Conservation (phyloP, 2,113 vertebrate species). For the Anseranas semipalmata region DNA sequence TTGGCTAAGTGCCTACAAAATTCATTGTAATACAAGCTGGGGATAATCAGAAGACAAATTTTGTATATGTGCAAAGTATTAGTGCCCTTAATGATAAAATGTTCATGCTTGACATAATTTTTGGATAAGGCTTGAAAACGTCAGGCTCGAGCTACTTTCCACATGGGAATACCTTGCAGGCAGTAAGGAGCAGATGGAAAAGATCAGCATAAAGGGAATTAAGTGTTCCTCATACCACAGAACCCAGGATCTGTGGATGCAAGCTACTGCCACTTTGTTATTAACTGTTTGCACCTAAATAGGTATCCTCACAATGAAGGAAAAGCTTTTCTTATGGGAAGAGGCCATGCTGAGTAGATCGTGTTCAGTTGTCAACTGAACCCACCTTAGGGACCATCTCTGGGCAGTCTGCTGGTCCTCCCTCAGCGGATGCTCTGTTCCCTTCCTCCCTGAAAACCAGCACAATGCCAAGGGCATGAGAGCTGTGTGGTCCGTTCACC, state of each 20-base stretch:
- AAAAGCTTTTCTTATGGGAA: background rate
- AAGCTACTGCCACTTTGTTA: background rate
- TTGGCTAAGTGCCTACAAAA: conserved; percentile 30
- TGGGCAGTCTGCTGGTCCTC: background rate
- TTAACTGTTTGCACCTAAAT: background rate
- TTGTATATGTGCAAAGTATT: conserved; percentile 43
- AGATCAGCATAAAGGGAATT: conserved; percentile 28
- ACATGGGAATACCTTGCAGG: conserved; percentile 37
- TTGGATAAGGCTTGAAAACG: background rate
- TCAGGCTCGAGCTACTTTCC: conserved; percentile 22
- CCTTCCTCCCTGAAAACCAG: background rate
- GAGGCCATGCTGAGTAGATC: background rate
- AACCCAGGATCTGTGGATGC: background rate
- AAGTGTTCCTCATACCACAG: background rate
- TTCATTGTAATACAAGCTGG: conserved; percentile 27
- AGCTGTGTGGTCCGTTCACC: fast-evolving
- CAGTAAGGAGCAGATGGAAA: conserved; percentile 63
- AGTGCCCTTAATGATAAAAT: conserved; percentile 47
- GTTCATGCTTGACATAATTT: conserved; percentile 8
- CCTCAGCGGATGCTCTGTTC: background rate
- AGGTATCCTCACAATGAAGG: background rate
- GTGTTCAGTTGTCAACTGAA: background rate
- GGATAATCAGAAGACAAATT: conserved; percentile 62
- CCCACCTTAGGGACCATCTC: fast-evolving
- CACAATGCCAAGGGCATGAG: background rate